Base-by-base conservation (phyloP, 1,140 invertebrate genomes). In the Neodiprion lecontei region DNA sequence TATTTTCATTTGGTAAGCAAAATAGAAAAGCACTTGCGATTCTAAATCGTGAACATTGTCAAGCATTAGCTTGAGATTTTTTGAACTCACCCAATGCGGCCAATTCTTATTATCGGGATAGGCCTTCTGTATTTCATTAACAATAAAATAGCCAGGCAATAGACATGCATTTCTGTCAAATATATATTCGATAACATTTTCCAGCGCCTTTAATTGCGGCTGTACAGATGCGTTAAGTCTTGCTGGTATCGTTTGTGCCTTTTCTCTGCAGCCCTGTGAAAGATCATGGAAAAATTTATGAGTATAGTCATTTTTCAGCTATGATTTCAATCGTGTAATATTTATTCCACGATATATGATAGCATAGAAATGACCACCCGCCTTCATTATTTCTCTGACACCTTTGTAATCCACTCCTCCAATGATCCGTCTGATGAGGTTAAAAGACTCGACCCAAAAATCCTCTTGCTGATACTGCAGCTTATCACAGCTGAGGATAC, bases 341-440 rank as follows among this genome's bases (percentile, higher is more conserved):
- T 48, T n/a, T 14, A 72, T 21, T 65, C 28, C 48, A 9, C 48
- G 71, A 53, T 72, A 70, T 74, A 65, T 53, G 69, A 11, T 23
- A 74, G 70, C 69, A 75, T 21, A 17, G 74, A 74, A 74, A 69
- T 72, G 23, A 21, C 11, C 8, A 77, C 77, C 80, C 89, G 94
- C 94, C 90, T 96, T 97, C 95, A 97, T 96, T 61, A 97, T 95
- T 90, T 96, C 95, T 79, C 96, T 88, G 1, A 97, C 96, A 68
- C 95, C 97, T 90, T 99, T 99, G 84, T 99, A 99, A 86, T 98
- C 96, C 11, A 98, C 97, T 74, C 95, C 93, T 53, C 93, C 92
- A 83, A 99, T 95, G 74, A 98, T 94, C 82, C 92, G 93, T 79
- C 94, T 91, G 66, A 99, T 94, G 5, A 98, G 89, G 74, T 92